Evolutionary conservation across 2,888 invertebrate genomes (phyloP).

Genomic region (Apeira syringaria): DNA sequence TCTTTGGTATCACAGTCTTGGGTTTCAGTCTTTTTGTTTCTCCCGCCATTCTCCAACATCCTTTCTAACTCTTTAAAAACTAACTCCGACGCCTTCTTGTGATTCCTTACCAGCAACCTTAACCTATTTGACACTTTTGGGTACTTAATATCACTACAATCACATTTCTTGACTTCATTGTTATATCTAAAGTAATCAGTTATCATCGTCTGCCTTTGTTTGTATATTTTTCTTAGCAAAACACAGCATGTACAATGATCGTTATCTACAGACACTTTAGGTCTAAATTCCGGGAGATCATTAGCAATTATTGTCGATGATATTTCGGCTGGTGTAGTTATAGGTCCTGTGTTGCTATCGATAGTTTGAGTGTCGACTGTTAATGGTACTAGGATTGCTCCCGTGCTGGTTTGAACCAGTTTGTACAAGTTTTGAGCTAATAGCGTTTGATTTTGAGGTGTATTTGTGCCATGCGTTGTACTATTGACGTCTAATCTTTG

Average conservation of each 20-base stretch:
- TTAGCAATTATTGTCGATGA: constrained; percentile 7
- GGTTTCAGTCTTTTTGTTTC: constrained; percentile 11
- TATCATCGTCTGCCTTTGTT: constrained; percentile 49
- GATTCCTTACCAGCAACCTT: constrained; percentile 50
- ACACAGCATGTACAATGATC: constrained; percentile 64
- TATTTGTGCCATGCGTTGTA: neutral
- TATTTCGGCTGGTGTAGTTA: constrained; percentile 29
- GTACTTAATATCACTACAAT: constrained; percentile 48
- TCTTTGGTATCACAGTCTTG: constrained; percentile 34
- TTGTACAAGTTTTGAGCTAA: constrained; percentile 37
- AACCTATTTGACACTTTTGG: constrained; percentile 59
- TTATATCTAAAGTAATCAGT: constrained; percentile 54
- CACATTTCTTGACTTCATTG: constrained; percentile 37
- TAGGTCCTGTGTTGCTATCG: constrained; percentile 23
- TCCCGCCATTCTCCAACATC: constrained; percentile 31
- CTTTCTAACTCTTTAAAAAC: constrained; percentile 39
- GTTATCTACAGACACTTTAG: neutral
- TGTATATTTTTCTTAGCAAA: constrained; percentile 50
- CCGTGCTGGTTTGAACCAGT: constrained; percentile 47
- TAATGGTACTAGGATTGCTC: constrained; percentile 49
- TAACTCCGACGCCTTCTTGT: constrained; percentile 39
- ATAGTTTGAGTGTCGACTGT: constrained; percentile 38
- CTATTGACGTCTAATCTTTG: constrained; percentile 3
- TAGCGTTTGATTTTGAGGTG: neutral
- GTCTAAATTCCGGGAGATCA: neutral